Evolutionary conservation across 2,113 vertebrate species (phyloP).

Genomic region (Perca fluviatilis): DNA sequence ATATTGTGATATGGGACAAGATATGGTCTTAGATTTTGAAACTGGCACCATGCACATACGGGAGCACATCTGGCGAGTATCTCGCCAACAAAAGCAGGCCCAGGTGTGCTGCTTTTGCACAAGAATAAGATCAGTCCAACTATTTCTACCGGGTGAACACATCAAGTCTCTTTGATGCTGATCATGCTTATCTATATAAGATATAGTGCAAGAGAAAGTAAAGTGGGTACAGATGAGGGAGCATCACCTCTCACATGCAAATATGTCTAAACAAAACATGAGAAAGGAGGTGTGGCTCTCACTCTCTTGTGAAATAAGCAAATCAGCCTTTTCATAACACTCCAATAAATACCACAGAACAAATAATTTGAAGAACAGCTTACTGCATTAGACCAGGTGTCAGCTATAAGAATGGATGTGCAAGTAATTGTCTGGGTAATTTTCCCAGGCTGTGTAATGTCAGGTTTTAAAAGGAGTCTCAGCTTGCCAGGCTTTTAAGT

Average conservation of each 20-base stretch:
- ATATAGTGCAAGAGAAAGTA: not conserved
- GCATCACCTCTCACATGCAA: conserved; percentile 10
- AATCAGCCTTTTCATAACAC: conserved; percentile 21
- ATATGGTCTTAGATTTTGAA: not conserved
- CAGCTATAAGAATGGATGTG: conserved; percentile 7
- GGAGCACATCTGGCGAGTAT: conserved; percentile 15
- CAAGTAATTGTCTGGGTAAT: conserved; percentile 10
- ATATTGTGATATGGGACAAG: too few relatives aligned
- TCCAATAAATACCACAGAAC: not conserved
- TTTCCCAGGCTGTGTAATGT: conserved; percentile 6
- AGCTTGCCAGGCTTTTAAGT: not conserved
- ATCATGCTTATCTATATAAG: not conserved
- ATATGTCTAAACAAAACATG: conserved; percentile 8
- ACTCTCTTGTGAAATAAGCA: conserved; percentile 16
- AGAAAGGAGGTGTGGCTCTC: not conserved
- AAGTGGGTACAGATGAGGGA: not conserved
- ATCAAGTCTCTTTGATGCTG: not conserved
- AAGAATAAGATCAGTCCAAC: not conserved
- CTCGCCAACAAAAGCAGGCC: not conserved
- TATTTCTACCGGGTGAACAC: not conserved
- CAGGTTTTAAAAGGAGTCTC: not conserved
- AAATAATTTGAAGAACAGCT: not conserved
- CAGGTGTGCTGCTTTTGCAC: not conserved
- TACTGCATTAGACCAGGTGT: conserved; percentile 5
- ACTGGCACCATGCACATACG: not conserved